A percentile compares a stretch with the other conserved stretches of the same genome.
Evolutionary conservation across 2,888 invertebrate genomes (phyloP).

Genomic region (Ernsta delagoae): DNA sequence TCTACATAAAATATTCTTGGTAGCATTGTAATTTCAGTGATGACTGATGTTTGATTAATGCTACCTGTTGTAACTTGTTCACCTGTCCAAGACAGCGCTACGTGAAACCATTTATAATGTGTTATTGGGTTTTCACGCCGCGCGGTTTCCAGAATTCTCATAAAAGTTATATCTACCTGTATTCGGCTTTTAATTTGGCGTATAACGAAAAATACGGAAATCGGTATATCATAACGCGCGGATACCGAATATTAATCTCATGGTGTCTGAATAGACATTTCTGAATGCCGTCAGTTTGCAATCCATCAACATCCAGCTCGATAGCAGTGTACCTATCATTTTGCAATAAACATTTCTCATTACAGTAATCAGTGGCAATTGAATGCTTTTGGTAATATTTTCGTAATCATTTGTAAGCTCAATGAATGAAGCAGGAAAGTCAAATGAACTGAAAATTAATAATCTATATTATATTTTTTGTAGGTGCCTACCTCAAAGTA

Average conservation of each 20-base stretch:
- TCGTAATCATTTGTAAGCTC: background rate
- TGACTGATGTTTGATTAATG: slow-evolving; percentile 32
- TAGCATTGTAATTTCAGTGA: slow-evolving; percentile 1
- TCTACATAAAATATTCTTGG: too few species aligned
- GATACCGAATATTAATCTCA: slow-evolving; percentile 1
- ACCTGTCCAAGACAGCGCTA: slow-evolving; percentile 25
- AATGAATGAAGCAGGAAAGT: background rate
- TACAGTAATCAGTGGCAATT: slow-evolving; percentile 4
- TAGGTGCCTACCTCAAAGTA: too few species aligned
- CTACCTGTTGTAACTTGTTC: slow-evolving; percentile 21
- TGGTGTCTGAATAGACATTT: slow-evolving; percentile 2
- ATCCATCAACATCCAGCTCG: slow-evolving; percentile 30
- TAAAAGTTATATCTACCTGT: background rate
- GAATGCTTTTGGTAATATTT: slow-evolving; percentile 11
- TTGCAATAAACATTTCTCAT: slow-evolving; percentile 8
- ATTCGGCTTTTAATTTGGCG: background rate
- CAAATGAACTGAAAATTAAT: background rate
- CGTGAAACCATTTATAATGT: slow-evolving; percentile 37
- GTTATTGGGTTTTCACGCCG: slow-evolving; percentile 35
- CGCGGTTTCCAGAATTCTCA: slow-evolving; percentile 1
- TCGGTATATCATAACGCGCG: background rate
- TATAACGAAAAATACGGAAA: background rate
- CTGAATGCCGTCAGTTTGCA: background rate
- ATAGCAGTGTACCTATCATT: background rate
- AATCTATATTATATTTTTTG: background rate